Conservation (phyloP, 2,888 invertebrate genomes). For the Cataglyphis livida region DNA sequence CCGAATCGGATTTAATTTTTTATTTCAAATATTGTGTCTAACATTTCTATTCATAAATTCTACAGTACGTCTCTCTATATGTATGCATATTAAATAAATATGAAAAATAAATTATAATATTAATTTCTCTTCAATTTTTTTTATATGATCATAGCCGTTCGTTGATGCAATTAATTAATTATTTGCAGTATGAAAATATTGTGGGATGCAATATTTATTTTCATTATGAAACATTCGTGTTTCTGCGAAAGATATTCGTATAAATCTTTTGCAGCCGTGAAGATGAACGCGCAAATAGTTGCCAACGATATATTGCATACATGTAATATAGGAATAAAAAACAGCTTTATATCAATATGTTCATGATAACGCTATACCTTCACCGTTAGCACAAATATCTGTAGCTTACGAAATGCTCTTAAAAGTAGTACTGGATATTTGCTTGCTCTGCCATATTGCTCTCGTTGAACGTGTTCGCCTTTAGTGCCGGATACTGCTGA, state of each 20-base stretch:
- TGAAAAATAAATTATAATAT: slow-evolving; percentile 5
- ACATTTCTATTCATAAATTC: neutral
- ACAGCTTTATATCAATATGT: neutral
- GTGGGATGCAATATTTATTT: neutral
- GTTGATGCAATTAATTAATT: neutral
- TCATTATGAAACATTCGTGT: neutral
- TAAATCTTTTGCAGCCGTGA: neutral
- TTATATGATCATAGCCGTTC: neutral
- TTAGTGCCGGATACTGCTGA: slow-evolving; percentile 32
- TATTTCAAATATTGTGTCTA: neutral
- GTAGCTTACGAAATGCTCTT: slow-evolving; percentile 24
- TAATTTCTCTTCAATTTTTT: neutral
- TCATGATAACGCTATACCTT: neutral
- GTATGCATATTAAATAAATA: neutral
- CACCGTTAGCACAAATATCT: neutral
- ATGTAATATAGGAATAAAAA: neutral
- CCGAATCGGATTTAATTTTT: slow-evolving; percentile 36
- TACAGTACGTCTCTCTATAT: neutral
- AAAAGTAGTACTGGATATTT: slow-evolving; percentile 30
- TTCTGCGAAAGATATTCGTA: neutral
- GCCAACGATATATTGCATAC: too few relatives aligned
- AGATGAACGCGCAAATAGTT: neutral
- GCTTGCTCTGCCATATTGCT: slow-evolving; percentile 23
- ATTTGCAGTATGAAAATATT: neutral
- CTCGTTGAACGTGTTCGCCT: slow-evolving; percentile 20